Base-by-base conservation (phyloP, 2,888 invertebrate species). In the Ennomos erosarius region DNA sequence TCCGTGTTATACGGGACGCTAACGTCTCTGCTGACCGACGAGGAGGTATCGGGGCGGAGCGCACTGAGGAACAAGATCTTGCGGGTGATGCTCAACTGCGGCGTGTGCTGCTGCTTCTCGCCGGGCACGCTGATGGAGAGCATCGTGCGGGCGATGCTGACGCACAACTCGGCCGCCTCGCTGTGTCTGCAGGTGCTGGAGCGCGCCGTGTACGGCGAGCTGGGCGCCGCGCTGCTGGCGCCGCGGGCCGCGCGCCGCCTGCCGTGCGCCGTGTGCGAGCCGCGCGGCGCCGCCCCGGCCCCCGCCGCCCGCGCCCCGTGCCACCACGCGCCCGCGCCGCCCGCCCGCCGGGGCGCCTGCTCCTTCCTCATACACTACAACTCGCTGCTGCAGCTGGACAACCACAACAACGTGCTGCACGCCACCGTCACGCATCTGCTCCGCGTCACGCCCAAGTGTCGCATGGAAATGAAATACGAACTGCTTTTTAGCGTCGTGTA, bases 101-200 rank as follows among this genome's bases (percentile, higher is more conserved):
- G 95, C 0, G 94, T 93, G 0, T 95, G 95, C 72, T 95, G 95
- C 73, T 95, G 95, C 73, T 93, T 94, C 70, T 93, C 94, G 0
- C 90, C 94, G 0, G 91, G 88, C 10, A 75, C 84, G 5, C 76
- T 94, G 0, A 83, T 94, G 76, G 85, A 91, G 53, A 90, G 87
- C 66, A 78, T 93, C 10, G 90, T 93, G 0, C 79, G 92, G 12
- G 79, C 94, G 38, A 83, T 94, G 75, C 69, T 90, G 55, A 84
- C 88, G 1, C 88, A 88, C 61, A 78, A 74, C 65, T 75, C 79
- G 26, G 82, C 82, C 8, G 88, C 93, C 26, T 67, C 85, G 4
- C 68, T 88, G 0, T 91, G 93, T 10, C 87, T 94, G 8, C 88
- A 89, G 12, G 81, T 95, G 0, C 72, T 95, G 10, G 95, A 95